Evolutionary conservation across 2,888 invertebrate genomes (phyloP).

Genomic region (Mythimna lalbum): DNA sequence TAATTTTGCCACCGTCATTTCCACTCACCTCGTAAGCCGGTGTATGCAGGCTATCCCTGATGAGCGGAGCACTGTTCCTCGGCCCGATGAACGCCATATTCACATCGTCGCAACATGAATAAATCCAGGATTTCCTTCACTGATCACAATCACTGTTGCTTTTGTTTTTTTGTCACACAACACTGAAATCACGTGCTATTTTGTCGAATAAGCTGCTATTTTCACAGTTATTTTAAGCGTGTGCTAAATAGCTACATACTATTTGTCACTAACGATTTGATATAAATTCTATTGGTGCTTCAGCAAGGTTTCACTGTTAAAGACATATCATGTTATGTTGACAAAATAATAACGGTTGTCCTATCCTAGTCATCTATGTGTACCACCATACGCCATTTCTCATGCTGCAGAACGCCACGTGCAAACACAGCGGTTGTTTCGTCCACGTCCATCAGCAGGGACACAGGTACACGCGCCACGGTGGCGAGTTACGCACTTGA

Average conservation of each 20-base stretch:
- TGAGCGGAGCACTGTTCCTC: slow-evolving; percentile 92
- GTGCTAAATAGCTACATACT: background rate
- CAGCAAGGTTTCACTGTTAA: slow-evolving; percentile 4
- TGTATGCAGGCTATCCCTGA: slow-evolving; percentile 92
- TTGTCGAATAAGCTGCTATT: background rate
- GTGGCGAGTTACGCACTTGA: slow-evolving; percentile 4
- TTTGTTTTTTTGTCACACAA: slow-evolving; percentile 13
- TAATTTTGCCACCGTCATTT: background rate
- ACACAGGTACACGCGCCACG: background rate
- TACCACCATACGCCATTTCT: background rate
- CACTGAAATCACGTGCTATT: slow-evolving; percentile 17
- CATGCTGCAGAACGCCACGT: background rate
- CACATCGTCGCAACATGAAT: slow-evolving; percentile 78
- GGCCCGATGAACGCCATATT: slow-evolving; percentile 90
- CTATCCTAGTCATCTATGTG: background rate
- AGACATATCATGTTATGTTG: slow-evolving; percentile 27
- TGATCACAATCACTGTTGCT: slow-evolving; percentile 22
- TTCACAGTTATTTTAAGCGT: slow-evolving; percentile 14
- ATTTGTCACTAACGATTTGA: slow-evolving; percentile 14
- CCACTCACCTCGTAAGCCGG: slow-evolving; percentile 93
- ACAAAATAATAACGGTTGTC: slow-evolving; percentile 33
- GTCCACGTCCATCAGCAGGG: background rate
- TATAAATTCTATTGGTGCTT: slow-evolving; percentile 6
- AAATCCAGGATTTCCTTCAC: slow-evolving; percentile 45
- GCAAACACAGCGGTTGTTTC: background rate